Evolutionary conservation across 2,888 invertebrate genomes (phyloP).

Genomic region (Myopa tessellatipennis): DNA sequence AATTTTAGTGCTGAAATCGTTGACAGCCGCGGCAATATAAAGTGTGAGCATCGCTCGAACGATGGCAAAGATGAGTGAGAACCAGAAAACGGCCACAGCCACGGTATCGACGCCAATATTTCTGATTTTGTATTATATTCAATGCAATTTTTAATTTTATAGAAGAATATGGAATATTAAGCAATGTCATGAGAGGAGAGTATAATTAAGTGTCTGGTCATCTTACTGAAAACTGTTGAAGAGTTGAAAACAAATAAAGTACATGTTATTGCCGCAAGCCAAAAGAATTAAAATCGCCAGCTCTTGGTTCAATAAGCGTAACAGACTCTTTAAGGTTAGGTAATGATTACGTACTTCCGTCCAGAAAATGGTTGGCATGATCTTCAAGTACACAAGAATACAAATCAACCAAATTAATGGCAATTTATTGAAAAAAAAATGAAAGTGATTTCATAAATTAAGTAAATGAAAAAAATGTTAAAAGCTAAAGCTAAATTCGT

Average conservation of each 20-base stretch:
- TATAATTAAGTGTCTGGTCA: not conserved
- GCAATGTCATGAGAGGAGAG: not conserved
- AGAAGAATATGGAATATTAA: not conserved
- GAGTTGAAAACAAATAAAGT: constrained; percentile 80
- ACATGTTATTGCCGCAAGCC: constrained; percentile 78
- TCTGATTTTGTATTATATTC: constrained; percentile 46
- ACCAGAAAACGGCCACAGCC: constrained; percentile 70
- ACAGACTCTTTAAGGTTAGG: constrained; percentile 73
- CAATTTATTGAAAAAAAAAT: too few relatives aligned
- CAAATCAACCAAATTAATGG: not conserved
- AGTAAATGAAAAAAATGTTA: not conserved
- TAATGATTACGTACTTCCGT: constrained; percentile 76
- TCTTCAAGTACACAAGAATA: not conserved
- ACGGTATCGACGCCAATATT: constrained; percentile 63
- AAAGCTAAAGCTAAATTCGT: not conserved
- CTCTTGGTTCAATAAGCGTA: constrained; percentile 73
- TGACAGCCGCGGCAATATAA: constrained; percentile 70
- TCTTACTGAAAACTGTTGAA: constrained; percentile 70
- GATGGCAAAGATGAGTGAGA: constrained; percentile 71
- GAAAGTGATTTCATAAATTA: not conserved
- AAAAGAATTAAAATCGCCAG: constrained; percentile 75
- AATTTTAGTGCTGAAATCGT: constrained; percentile 70
- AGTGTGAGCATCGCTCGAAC: constrained; percentile 70
- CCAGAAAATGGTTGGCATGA: constrained; percentile 69
- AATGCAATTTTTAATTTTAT: not conserved